These are phyloP conservation scores for Thamnophis sirtalis DNA, from an alignment of 2,113 vertebrate genomes.

Conservation along the genomic window DNA sequence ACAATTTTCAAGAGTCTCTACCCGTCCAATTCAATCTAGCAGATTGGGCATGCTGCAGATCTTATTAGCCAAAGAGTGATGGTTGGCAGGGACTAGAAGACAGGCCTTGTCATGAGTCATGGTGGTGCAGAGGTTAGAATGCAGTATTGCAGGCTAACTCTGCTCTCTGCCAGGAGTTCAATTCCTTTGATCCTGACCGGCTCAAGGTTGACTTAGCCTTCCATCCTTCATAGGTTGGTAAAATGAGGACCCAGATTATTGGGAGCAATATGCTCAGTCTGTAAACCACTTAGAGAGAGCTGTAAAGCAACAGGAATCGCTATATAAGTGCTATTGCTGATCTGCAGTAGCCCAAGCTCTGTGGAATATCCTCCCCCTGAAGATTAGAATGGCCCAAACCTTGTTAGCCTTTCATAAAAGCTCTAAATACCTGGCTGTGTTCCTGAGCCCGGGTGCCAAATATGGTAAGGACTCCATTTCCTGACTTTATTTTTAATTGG, in stretches of 20 bases:
- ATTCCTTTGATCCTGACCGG: too few species aligned
- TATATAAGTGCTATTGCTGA: not conserved
- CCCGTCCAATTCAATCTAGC: too few species aligned
- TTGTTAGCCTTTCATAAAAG: not conserved
- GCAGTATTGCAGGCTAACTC: too few species aligned
- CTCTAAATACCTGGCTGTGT: not conserved
- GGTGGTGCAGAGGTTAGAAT: too few species aligned
- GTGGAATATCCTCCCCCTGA: not conserved
- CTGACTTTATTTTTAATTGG: not conserved
- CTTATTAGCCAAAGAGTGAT: too few species aligned
- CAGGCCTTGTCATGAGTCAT: too few species aligned
- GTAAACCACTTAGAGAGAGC: not conserved
- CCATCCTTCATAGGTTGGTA: not conserved
- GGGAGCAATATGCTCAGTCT: not conserved
- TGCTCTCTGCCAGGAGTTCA: too few species aligned
- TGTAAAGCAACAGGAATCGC: not conserved
- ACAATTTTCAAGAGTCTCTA: too few species aligned
- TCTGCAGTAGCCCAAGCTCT: not conserved
- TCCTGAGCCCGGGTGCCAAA: not conserved
- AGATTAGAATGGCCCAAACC: not conserved
- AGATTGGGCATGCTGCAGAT: too few species aligned
- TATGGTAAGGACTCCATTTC: not conserved
- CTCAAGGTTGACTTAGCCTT: not conserved
- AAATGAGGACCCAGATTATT: not conserved
- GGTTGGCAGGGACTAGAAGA: too few species aligned